Evolutionary conservation across 2,888 invertebrate species (phyloP), one percentile per base, ranked within the genome.

Genomic region (Mythimna albipuncta): DNA sequence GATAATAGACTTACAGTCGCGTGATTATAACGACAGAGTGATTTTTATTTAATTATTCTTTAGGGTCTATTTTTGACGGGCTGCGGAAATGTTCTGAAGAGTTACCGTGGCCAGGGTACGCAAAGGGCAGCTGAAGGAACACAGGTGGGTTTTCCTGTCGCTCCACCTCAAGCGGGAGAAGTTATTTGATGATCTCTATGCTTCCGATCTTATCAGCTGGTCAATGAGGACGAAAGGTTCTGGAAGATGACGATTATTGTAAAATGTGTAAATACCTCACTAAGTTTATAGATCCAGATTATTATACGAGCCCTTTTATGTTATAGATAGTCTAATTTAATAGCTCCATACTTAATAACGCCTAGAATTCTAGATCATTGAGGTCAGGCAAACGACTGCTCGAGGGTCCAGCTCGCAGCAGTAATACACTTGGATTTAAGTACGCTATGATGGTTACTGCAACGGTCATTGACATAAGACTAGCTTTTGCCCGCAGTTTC

Each of bases 341-440:
- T 21, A 70, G n/a, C 26, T 13, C 41, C 55, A 16, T 47, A 62
- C 55, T 74, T 21, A 70, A 50, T 57, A 75, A 71, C 61, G 50
- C 10, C 32, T 52, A 62, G 55, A 41, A 44, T 35, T 77, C 55
- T 62, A 62, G 57, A 70, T 50, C 61, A 70, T 77, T 75, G 41
- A 70, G 54, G 54, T 59, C 55, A 55, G 13, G 50, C 9, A 62
- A 71, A 71, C 50, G 21, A 59, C 38, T 41, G 13, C 41, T 13
- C 13, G n/a, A 11, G 59, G 59, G 10, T 44, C 47, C 50, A 26
- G n/a, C 50, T 57, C 11, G 32, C 1, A 62, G 21, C 61, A 13
- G 44, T 77, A 77, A 76, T n/a, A n/a, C 35, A 50, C 47, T 11
- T 38, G 6, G 7, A 41, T 50, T 38, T 69, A 69, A 68, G 54